These are phyloP conservation scores for Drosophila neotestacea DNA, from an alignment of 2,888 invertebrate species.

Conservation along the genomic window DNA sequence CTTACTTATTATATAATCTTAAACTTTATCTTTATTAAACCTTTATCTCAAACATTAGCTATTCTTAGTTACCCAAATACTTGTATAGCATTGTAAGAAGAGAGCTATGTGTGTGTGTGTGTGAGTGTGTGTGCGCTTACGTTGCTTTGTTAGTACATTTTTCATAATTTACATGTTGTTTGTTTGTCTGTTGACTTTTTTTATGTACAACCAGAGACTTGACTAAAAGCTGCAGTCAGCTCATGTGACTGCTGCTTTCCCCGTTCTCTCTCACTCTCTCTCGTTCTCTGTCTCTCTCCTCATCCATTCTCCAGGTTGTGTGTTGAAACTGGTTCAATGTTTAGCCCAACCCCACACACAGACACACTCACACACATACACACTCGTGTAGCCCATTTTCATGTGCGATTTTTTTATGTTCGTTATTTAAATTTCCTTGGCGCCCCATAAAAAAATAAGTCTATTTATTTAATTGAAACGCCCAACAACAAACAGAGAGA, in stretches of 20 bases:
- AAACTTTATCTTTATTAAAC: no score
- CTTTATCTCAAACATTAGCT: no score
- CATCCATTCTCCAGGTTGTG: slow-evolving; percentile 4
- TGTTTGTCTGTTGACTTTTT: slow-evolving; percentile 77
- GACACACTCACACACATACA: slow-evolving; percentile 22
- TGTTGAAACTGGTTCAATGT: slow-evolving; percentile 64
- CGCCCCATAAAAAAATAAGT: slow-evolving; percentile 68
- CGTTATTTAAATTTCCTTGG: slow-evolving; percentile 70
- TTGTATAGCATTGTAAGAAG: slow-evolving; percentile 30
- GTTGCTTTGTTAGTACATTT: slow-evolving; percentile 78
- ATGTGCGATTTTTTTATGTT: slow-evolving; percentile 43
- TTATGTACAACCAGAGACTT: slow-evolving; percentile 74
- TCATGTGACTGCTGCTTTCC: slow-evolving; percentile 5
- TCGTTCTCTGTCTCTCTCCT: not conserved
- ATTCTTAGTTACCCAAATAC: slow-evolving; percentile 1
- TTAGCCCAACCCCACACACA: slow-evolving; percentile 4
- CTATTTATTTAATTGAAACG: slow-evolving; percentile 77
- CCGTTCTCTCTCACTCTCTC: not conserved
- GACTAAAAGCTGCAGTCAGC: slow-evolving; percentile 72
- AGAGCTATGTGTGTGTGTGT: slow-evolving; percentile 4
- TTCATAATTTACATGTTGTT: slow-evolving; percentile 78
- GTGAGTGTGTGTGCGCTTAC: slow-evolving; percentile 33
- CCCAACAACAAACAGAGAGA: slow-evolving; percentile 42
- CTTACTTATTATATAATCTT: no score
- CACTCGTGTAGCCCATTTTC: slow-evolving; percentile 27